Evolutionary conservation across 2,888 invertebrate genomes (phyloP), one percentile per base, ranked within the genome.

Genomic region (Luperina nickerlii): DNA sequence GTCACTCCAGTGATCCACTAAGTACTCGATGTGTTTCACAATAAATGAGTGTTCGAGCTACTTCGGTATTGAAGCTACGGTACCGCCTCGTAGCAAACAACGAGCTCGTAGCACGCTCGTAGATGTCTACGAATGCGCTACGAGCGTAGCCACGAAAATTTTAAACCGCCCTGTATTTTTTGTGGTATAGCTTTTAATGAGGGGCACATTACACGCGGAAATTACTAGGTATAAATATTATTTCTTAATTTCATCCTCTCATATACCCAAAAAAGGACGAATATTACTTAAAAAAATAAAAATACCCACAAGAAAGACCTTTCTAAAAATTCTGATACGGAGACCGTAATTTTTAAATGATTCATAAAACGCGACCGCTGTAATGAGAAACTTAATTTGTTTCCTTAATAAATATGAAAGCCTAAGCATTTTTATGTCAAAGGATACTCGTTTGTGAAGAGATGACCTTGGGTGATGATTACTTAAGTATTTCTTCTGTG

Each of bases 311-410:
- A 86, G 77, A 71, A 67, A 68, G 67, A 69, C 77, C 69, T 85
- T 82, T 72, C 70, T 79, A 84, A 87, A 88, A 85, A 86, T 76
- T 74, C 74, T 86, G 86, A 83, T 87, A 82, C 86, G 67, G 65
- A 48, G 81, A 82, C 83, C 86, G 79, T 86, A 83, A 88, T 86
- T 89, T 88, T 86, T 88, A 86, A 87, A 88, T 86, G 86, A 82
- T 87, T 82, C 88, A 89, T 89, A 89, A 89, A 89, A 88, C 76
- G 74, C 67, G 83, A 82, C 86, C 89, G 79, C 76, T 75, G 86
- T 87, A 89, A 89, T 89, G 89, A 89, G 84, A 89, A 89, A 89
- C 89, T 87, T 89, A 89, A 89, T 89, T 89, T 89, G 84, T 82
- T 82, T 79, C 81, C 74, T 77, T 85, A 86, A 89, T 89, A 86